phyloP scores from a whole-genome alignment of 2,797 vertebrate genomes.

The Notolabrus celidotus region DNA sequence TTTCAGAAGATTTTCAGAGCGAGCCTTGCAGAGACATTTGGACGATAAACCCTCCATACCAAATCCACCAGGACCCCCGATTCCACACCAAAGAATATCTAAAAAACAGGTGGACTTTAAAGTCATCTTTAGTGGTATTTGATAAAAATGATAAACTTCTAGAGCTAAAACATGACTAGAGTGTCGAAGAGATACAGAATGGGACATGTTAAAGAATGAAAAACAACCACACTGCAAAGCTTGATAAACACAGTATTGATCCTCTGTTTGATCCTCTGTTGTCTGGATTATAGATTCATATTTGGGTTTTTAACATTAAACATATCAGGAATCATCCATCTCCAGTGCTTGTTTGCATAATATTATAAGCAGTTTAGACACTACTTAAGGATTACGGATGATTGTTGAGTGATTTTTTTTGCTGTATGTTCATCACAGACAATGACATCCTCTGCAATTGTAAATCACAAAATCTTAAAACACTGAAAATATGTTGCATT shows the following conservation, averaged over 20 bases:
- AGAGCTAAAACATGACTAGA: background rate
- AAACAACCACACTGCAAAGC: background rate
- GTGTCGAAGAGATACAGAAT: background rate
- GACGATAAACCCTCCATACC: conserved; percentile 23
- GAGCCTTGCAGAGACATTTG: conserved; percentile 39
- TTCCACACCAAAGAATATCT: conserved; percentile 1
- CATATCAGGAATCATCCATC: too few relatives aligned
- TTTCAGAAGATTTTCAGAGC: conserved; percentile 40
- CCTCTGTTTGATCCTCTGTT: background rate
- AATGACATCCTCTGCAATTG: too few relatives aligned
- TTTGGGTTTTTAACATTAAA: too few relatives aligned
- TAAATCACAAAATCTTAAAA: too few relatives aligned
- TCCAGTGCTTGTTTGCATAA: too few relatives aligned
- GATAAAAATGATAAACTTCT: background rate
- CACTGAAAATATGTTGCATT: too few relatives aligned
- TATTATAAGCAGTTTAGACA: too few relatives aligned
- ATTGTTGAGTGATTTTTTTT: too few relatives aligned
- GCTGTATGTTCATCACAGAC: too few relatives aligned
- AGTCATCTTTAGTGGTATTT: background rate
- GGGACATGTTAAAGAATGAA: background rate
- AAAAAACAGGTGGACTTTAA: background rate
- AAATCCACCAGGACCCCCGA: conserved; percentile 24
- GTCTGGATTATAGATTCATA: too few relatives aligned
- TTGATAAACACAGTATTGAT: background rate
- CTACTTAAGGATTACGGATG: too few relatives aligned